A percentile compares a stretch with the other conserved stretches of the same genome.
These are phyloP conservation scores for Hirtodrosophila alboralis DNA, from an alignment of 2,888 invertebrate genomes.

Conservation along the genomic window DNA sequence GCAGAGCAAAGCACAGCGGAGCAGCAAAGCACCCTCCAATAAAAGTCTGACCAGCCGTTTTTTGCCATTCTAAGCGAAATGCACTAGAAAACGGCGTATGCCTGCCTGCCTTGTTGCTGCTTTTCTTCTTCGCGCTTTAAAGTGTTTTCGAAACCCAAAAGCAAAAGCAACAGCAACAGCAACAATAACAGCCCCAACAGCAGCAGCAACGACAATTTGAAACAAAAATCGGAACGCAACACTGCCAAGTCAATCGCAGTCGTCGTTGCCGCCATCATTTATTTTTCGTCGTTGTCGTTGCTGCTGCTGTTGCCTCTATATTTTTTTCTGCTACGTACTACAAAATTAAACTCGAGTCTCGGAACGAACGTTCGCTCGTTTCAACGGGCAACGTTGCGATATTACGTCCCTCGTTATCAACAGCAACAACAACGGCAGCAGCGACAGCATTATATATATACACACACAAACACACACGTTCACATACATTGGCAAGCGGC, in stretches of 20 bases:
- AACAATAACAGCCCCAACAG: conserved; percentile 44
- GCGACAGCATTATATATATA: conserved; percentile 48
- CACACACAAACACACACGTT: conserved; percentile 27
- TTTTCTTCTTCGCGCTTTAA: conserved; percentile 56
- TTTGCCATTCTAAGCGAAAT: conserved; percentile 80
- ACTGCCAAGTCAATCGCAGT: conserved; percentile 72
- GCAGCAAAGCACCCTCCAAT: conserved; percentile 45
- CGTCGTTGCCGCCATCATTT: conserved; percentile 72
- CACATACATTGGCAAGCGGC: conserved; percentile 18
- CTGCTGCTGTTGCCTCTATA: conserved; percentile 50
- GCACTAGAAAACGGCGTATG: conserved; percentile 61
- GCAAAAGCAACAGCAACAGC: conserved; percentile 43
- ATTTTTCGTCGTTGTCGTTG: conserved; percentile 61
- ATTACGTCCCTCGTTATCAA: conserved; percentile 76
- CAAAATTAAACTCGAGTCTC: conserved; percentile 79
- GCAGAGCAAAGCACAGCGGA: conserved; percentile 5
- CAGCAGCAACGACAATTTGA: conserved; percentile 63
- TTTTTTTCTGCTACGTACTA: conserved; percentile 78
- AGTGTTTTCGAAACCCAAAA: conserved; percentile 67
- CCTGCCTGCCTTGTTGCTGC: conserved; percentile 25
- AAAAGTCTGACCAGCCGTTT: conserved; percentile 57
- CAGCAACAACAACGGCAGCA: conserved; percentile 41
- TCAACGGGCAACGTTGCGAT: conserved; percentile 78
- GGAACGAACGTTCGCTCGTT: conserved; percentile 75
- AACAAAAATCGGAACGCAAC: conserved; percentile 78